phyloP scores from a whole-genome alignment of 2,797 vertebrate genomes.

The Scolopax rusticola region DNA sequence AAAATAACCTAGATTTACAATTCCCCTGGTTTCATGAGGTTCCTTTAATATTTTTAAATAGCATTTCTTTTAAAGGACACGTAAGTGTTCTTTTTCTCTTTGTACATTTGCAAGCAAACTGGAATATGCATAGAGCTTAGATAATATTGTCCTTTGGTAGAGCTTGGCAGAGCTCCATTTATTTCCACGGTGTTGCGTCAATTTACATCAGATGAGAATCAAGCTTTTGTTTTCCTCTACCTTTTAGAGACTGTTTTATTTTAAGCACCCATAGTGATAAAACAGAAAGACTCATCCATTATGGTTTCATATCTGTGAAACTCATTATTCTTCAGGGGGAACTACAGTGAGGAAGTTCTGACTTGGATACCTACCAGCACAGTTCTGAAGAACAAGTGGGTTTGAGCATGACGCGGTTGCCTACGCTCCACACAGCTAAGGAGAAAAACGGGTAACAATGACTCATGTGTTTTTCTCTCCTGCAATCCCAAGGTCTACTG shows the following conservation, averaged over 20 bases:
- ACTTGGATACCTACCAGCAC: background rate
- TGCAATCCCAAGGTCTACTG: background rate
- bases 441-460: background rate
- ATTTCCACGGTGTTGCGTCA: background rate
- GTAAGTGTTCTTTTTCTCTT: background rate
- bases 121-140: slow-evolving; percentile 1
- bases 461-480: background rate
- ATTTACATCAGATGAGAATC: slow-evolving; percentile 35
- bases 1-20: slow-evolving; percentile 47
- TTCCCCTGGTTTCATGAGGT: background rate
- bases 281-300: slow-evolving; percentile 9
- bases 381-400: background rate
- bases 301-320: slow-evolving; percentile 11
- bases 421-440: background rate
- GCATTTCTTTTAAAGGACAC: slow-evolving; percentile 15
- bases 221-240: slow-evolving; percentile 27
- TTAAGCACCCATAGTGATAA: slow-evolving; percentile 30
- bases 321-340: background rate
- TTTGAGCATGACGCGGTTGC: background rate
- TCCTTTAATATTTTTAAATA: slow-evolving; percentile 40
- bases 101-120: background rate
- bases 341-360: background rate
- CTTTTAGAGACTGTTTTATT: slow-evolving; percentile 36
- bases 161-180: slow-evolving; percentile 35
- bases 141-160: slow-evolving; percentile 21